Conservation (phyloP, 2,888 invertebrate genomes). For the Sabatieria punctata region DNA sequence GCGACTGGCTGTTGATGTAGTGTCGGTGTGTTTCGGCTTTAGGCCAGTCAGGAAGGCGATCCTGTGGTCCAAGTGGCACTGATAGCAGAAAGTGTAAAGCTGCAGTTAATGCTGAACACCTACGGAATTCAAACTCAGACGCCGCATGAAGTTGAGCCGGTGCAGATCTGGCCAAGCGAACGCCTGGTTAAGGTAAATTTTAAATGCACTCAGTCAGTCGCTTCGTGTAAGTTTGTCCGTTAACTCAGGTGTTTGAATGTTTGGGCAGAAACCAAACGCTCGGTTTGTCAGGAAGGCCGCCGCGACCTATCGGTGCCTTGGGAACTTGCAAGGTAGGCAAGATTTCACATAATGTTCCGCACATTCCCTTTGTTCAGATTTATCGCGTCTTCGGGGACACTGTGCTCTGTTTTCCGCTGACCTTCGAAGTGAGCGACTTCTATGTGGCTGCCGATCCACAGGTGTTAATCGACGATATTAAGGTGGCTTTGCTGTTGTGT, state of each 20-base stretch:
- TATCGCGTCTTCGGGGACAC: constrained; percentile 93
- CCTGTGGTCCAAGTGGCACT: constrained; percentile 92
- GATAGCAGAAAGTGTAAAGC: constrained; percentile 88
- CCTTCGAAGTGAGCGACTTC: constrained; percentile 97
- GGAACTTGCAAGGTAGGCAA: constrained; percentile 96
- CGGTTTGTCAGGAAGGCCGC: constrained; percentile 72
- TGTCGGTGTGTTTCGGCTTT: too few species aligned
- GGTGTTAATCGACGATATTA: constrained; percentile 90
- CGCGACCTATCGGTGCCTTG: constrained; percentile 81
- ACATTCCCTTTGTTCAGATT: constrained; percentile 46
- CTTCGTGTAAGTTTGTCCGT: neutral
- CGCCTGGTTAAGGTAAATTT: constrained; percentile 44
- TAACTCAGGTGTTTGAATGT: constrained; percentile 52
- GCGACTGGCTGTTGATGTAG: too few species aligned
- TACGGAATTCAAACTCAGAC: constrained; percentile 99
- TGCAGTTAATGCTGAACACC: constrained; percentile 97
- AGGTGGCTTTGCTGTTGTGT: constrained; percentile 35
- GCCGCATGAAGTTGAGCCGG: constrained; percentile 57
- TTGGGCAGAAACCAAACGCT: constrained; percentile 77
- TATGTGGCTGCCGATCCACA: constrained; percentile 95
- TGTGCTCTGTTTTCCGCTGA: constrained; percentile 85
- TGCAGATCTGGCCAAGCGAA: constrained; percentile 76
- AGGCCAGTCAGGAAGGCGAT: constrained; percentile 76
- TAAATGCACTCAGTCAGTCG: neutral
- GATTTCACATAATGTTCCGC: constrained; percentile 8